phyloP scores from a whole-genome alignment of 2,888 invertebrate species.

The Conops quadrifasciatus region DNA sequence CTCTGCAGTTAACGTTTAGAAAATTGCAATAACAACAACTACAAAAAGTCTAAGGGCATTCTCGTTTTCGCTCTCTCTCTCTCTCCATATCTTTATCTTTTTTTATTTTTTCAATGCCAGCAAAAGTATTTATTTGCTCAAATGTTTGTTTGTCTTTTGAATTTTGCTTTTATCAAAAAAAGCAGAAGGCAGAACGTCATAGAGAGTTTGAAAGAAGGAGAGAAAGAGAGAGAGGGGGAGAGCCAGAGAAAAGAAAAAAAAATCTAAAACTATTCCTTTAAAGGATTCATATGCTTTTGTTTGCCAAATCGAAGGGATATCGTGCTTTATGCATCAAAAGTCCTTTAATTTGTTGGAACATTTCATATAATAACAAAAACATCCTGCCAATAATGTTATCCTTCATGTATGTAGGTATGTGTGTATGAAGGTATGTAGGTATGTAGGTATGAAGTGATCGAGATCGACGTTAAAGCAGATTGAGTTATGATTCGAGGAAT shows the following conservation, averaged over 20 bases:
- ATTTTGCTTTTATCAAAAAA: conserved; percentile 39
- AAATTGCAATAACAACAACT: background rate
- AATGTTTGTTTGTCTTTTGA: conserved; percentile 41
- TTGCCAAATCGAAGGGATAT: conserved; percentile 8
- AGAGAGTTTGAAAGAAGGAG: background rate
- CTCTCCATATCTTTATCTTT: background rate
- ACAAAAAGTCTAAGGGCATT: background rate
- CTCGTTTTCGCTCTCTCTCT: background rate
- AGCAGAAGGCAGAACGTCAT: background rate
- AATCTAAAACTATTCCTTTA: background rate
- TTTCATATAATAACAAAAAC: background rate
- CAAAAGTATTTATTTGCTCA: conserved; percentile 36
- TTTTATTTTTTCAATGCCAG: conserved; percentile 16
- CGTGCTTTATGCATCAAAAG: background rate
- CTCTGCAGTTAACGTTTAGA: background rate
- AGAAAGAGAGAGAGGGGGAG: background rate
- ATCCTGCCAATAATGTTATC: background rate
- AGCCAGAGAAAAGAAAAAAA: background rate
- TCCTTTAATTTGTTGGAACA: background rate
- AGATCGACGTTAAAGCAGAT: background rate
- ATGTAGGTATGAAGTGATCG: background rate
- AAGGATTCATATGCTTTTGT: conserved; percentile 4
- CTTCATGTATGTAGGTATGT: background rate
- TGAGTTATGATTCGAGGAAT: background rate
- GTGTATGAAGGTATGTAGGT: background rate